Percentiles rank a stretch among this genome's conserved stretches.
Conservation (phyloP, 2,797 vertebrate genomes). For the Hippocampus kuda region DNA sequence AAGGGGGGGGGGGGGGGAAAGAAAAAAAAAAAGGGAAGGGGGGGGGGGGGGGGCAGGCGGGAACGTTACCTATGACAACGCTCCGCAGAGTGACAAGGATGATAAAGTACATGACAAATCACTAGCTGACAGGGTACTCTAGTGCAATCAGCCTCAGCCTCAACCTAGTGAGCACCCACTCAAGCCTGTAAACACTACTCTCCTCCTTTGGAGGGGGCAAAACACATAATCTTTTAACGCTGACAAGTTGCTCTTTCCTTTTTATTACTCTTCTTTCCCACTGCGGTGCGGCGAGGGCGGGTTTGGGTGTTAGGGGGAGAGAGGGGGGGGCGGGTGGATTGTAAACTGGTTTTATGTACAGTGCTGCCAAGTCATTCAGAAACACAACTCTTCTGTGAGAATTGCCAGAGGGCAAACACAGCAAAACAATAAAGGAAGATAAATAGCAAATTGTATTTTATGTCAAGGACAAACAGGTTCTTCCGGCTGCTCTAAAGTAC, state of each 20-base stretch:
- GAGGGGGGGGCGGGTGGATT: slow-evolving; percentile 23
- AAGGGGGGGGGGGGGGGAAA: too few species aligned
- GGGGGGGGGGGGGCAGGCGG: slow-evolving; percentile 54
- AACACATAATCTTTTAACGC: slow-evolving; percentile 71
- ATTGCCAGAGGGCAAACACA: slow-evolving; percentile 63
- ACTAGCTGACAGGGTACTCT: slow-evolving; percentile 71
- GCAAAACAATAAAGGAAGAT: slow-evolving; percentile 59
- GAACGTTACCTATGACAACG: slow-evolving; percentile 71
- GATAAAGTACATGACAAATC: slow-evolving; percentile 87
- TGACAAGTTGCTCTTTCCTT: slow-evolving; percentile 64
- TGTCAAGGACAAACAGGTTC: slow-evolving; percentile 68
- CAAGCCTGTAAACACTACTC: slow-evolving; percentile 74
- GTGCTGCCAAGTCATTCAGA: slow-evolving; percentile 59
- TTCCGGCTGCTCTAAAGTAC: slow-evolving; percentile 30
- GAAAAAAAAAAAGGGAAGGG: too few species aligned
- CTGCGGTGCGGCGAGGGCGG: slow-evolving; percentile 42
- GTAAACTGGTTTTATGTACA: slow-evolving; percentile 60
- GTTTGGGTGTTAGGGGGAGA: slow-evolving; percentile 1
- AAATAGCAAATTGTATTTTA: slow-evolving; percentile 65
- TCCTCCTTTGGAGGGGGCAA: slow-evolving; percentile 69
- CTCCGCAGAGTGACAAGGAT: slow-evolving; percentile 76
- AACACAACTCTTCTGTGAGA: slow-evolving; percentile 60
- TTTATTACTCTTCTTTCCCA: slow-evolving; percentile 69
- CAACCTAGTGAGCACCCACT: slow-evolving; percentile 67
- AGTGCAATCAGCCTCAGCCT: slow-evolving; percentile 74